A percentile compares a stretch with the other conserved stretches of the same genome.
Evolutionary conservation across 2,888 invertebrate genomes (phyloP).

Genomic region (Sturmia bella): DNA sequence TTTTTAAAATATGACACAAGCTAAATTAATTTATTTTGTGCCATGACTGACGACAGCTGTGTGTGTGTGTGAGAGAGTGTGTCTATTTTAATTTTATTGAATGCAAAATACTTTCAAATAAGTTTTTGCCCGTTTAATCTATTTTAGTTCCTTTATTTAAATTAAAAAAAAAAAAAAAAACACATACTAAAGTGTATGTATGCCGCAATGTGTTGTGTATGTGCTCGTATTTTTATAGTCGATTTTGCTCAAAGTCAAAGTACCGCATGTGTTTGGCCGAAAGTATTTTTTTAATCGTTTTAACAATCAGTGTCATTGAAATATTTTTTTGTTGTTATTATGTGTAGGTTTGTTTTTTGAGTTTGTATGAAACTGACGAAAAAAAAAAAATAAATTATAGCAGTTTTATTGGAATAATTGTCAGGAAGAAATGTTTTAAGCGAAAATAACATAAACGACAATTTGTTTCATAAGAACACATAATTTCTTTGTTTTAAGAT

Average conservation of each 20-base stretch:
- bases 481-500: no score
- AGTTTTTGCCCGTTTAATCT: conserved; percentile 44
- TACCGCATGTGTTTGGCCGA: neutral
- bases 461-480: no score
- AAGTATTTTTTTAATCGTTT: conserved; percentile 18
- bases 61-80: neutral
- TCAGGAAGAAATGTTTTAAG: no score
- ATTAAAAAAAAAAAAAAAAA: conserved; percentile 32
- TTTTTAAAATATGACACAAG: no score
- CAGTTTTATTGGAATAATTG: no score
- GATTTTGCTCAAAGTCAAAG: no score
- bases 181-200: neutral
- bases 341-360: conserved; percentile 3
- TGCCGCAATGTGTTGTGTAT: neutral
- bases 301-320: conserved; percentile 62
- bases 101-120: conserved; percentile 59
- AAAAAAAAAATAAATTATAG: no score
- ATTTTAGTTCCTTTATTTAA: conserved; percentile 67
- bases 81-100: neutral
- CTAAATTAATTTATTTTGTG: no score
- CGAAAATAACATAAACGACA: no score
- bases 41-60: neutral
- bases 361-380: neutral
- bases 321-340: no score
- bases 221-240: no score